Evolutionary conservation across 1,140 invertebrate genomes (phyloP).

Genomic region (Ditylenchus dipsaci): DNA sequence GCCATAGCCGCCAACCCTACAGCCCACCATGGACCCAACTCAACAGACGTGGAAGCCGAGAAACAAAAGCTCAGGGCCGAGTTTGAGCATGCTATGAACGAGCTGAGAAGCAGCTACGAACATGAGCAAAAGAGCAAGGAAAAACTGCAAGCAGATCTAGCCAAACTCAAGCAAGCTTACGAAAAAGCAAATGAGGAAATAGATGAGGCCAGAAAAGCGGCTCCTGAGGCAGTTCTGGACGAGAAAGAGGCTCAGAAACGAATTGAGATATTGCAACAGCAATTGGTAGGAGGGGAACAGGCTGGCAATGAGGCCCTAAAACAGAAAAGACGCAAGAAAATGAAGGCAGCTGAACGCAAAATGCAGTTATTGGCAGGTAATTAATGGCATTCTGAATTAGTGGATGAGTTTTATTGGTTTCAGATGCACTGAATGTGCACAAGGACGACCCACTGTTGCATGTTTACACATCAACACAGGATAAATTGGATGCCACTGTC

Average conservation of each 20-base stretch:
- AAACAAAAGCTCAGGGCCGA: constrained; percentile 59
- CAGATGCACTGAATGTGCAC: constrained; percentile 67
- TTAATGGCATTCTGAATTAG: neutral
- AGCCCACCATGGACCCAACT: neutral
- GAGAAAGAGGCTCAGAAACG: constrained; percentile 48
- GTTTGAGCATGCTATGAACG: constrained; percentile 63
- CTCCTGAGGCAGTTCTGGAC: constrained; percentile 42
- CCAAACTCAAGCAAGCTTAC: constrained; percentile 63
- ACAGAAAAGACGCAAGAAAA: constrained; percentile 67
- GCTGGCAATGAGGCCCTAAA: constrained; percentile 67
- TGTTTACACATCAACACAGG: constrained; percentile 72
- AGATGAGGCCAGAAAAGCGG: constrained; percentile 35
- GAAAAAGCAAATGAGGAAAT: constrained; percentile 63
- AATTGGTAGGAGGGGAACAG: constrained; percentile 69
- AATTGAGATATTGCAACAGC: constrained; percentile 69
- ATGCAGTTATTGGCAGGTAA: constrained; percentile 62
- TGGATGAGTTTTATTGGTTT: constrained; percentile 7
- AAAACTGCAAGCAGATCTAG: constrained; percentile 65
- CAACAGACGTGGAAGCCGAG: constrained; percentile 59
- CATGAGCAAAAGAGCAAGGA: constrained; percentile 65
- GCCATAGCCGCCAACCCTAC: neutral
- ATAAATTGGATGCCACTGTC: constrained; percentile 72
- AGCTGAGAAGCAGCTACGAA: constrained; percentile 64
- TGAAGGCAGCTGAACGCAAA: constrained; percentile 69
- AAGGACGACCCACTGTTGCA: constrained; percentile 69